Evolutionary conservation across 2,113 vertebrate species (phyloP).

Genomic region (Tenrec ecaudatus): DNA sequence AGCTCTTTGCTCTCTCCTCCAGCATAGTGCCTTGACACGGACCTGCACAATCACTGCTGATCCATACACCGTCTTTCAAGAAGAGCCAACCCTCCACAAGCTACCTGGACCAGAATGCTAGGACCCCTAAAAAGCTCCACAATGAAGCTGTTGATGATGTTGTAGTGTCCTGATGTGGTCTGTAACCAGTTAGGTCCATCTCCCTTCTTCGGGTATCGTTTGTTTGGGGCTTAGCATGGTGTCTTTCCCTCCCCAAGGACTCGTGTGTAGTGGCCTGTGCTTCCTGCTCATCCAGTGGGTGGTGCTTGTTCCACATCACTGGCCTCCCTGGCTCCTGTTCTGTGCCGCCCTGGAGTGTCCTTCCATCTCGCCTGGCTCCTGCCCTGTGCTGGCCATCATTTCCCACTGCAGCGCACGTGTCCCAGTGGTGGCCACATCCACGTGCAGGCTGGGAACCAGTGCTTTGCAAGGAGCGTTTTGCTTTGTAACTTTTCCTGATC

Average conservation of each 20-base stretch:
- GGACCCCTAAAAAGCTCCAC: constrained; percentile 54
- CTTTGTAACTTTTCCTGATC: constrained; percentile 64
- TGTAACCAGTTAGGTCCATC: constrained; percentile 55
- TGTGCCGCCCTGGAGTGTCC: constrained; percentile 29
- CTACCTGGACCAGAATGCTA: constrained; percentile 52
- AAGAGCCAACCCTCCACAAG: constrained; percentile 53
- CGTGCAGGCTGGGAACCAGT: constrained; percentile 52
- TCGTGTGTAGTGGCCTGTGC: not conserved
- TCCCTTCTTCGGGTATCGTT: constrained; percentile 17
- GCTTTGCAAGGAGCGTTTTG: constrained; percentile 57
- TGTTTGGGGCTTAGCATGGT: not conserved
- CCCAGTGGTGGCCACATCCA: constrained; percentile 43
- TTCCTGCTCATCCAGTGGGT: not conserved
- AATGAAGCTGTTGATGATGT: constrained; percentile 52
- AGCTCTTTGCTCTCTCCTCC: constrained; percentile 58
- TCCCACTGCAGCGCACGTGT: not conserved
- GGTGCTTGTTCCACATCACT: not conserved
- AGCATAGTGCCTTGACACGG: constrained; percentile 85
- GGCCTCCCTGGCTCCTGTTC: not conserved
- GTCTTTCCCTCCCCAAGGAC: constrained; percentile 49
- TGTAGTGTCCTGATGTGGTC: constrained; percentile 39
- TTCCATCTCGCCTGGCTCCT: not conserved
- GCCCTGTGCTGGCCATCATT: not conserved
- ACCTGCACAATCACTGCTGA: constrained; percentile 62
- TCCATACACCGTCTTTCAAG: constrained; percentile 23